Evolutionary conservation across 2,113 vertebrate species (phyloP), one percentile per base, ranked within the genome.

Genomic region (Sisor rabdophorus): DNA sequence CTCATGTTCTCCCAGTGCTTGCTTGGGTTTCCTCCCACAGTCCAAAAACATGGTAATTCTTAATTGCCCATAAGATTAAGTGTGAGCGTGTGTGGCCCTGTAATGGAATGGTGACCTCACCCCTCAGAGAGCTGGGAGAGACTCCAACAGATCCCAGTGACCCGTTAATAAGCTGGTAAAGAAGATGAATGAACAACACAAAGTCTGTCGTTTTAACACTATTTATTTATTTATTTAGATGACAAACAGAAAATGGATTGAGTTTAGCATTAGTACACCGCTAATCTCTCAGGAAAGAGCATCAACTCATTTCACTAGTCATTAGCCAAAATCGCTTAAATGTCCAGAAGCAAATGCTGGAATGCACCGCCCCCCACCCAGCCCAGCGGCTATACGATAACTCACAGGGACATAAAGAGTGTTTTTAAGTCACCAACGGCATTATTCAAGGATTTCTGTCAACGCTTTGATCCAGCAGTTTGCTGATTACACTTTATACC

Each of bases 221-320:
- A 55, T 79, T 77, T 75, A 68, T 84, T 84, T 71, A 79, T 68
- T 75, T 79, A 50, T 15, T 48, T 6, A 52, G 52, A 52, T 52
- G 70, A 50, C 73, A 26, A 73, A 68, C 75, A 36, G 75, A 50
- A 73, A 73, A 54, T 78, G 55, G 32, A 71, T 78, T 78, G 76
- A 71, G 59, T 30, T 63, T 71, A 63, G 73, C 74, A 77, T 50
- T 76, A 75, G 61, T 40, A 78, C 52, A 75, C 20, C 59, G 71
- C 73, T 79, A 61, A 54, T 64, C 53, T 47, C 48, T 40, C 24
- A 68, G 74, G 47, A 54, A 76, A 82, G 73, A 69, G 54, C 53
- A 75, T 82, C 65, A 55, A 47, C 73, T 65, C 48, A 48, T 76
- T 76, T 82, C 80, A 82, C 80, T 82, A 82, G 80, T 82, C 32